Percentiles rank a stretch among this genome's conserved stretches.
phyloP scores from a whole-genome alignment of 2,797 vertebrate genomes.

The Galaxias olidus region DNA sequence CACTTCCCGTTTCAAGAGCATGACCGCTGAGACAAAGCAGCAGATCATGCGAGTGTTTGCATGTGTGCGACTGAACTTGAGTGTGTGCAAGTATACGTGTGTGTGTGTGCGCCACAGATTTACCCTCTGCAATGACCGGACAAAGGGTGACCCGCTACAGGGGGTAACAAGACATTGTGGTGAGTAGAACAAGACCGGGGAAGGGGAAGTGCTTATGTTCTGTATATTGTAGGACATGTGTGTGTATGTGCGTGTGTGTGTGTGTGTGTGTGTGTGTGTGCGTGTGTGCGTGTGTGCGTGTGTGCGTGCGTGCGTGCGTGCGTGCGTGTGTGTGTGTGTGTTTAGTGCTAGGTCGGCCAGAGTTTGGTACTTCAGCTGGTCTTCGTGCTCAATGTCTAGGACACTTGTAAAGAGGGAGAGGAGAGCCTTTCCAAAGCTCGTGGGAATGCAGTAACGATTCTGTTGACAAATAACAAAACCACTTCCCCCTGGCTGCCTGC shows the following conservation, averaged over 20 bases:
- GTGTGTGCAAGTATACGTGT: neutral
- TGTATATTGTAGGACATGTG: constrained; percentile 10
- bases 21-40: constrained; percentile 56
- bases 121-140: neutral
- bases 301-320: neutral
- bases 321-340: neutral
- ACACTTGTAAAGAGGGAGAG: neutral
- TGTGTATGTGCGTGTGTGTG: constrained; percentile 10
- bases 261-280: constrained; percentile 14
- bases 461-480: no score
- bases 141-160: constrained; percentile 10
- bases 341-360: neutral
- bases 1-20: constrained; percentile 63
- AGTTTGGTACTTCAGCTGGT: no score
- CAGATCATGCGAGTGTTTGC: constrained; percentile 54
- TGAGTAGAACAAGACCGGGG: constrained; percentile 40
- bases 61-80: constrained; percentile 1
- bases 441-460: no score
- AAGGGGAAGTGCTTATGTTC: constrained; percentile 19
- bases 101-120: constrained; percentile 20
- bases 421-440: no score
- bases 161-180: neutral
- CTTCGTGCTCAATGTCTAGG: neutral
- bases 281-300: neutral
- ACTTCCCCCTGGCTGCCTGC: no score